Evolutionary conservation across 2,888 invertebrate genomes (phyloP), one percentile per base, ranked within the genome.

Genomic region (Drosophila atripex): DNA sequence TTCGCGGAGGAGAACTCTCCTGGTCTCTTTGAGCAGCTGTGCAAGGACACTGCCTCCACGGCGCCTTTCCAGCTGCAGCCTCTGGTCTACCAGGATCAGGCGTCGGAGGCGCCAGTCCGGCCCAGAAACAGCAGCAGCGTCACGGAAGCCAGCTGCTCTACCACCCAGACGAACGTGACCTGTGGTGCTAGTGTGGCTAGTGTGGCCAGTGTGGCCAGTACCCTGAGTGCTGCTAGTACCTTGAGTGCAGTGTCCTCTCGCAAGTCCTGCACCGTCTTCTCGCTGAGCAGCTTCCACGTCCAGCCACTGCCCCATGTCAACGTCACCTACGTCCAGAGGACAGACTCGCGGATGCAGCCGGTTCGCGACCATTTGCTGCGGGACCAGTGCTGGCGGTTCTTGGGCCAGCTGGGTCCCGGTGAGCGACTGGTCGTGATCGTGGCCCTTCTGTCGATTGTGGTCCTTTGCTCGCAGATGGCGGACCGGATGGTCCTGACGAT

Each of bases 1-100:
- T 9, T 9, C 18, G 47, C 45, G 39, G 12, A n/a, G 0, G 28
- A 64, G 21, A 57, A 32, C 14, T 52, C n/a, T 49, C 58, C 14
- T 1, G 28, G 53, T 32, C 71, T 76, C 8, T 91, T 91, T 51
- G 89, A 90, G 63, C 64, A 88, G 41, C 47, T 90, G 3, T 66
- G 90, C 23, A 63, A n/a, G 32, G 75, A 86, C 50, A 90, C 77
- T 39, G 73, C 70, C 8, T 90, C 90, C 1, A 66, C 82, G 51
- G 89, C 91, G 3, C 90, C 91, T 1, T 91, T 90, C 45, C 76
- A 83, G 9, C 71, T 90, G 7, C 72, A 83, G 25, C 77, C 88
- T 3, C 60, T 88, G 11, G 21, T 73, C 5, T 83, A 75, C 46
- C 32, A 25, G 1, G n/a, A 30, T 11, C 16, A 16, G 18, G 16